These are phyloP conservation scores for Microtus oregoni DNA, from an alignment of 2,113 vertebrate species.

Conservation along the genomic window DNA sequence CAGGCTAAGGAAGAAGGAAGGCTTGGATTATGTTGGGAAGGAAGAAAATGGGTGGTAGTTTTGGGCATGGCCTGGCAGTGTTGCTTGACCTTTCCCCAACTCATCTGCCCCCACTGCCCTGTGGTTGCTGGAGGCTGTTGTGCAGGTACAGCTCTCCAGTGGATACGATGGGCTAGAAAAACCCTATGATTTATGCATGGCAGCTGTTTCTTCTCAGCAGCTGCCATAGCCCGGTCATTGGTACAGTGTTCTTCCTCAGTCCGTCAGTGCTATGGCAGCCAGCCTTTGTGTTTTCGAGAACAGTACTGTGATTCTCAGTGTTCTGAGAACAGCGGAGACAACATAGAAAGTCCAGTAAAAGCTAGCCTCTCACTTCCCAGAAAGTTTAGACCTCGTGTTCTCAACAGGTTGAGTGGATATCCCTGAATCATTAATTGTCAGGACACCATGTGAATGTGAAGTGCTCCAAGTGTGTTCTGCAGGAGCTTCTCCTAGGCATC, in stretches of 20 bases:
- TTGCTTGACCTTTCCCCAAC: not conserved
- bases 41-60: not conserved
- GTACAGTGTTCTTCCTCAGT: conserved; percentile 68
- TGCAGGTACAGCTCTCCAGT: conserved; percentile 79
- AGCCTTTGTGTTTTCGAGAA: not conserved
- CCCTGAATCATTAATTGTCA: not conserved
- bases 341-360: not conserved
- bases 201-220: conserved; percentile 74
- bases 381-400: conserved; percentile 28
- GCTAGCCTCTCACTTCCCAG: not conserved
- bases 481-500: not conserved
- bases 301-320: not conserved
- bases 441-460: not conserved
- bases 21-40: not conserved
- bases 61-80: not conserved
- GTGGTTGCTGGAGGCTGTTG: conserved; percentile 86
- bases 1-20: not conserved
- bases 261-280: not conserved
- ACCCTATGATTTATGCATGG: conserved; percentile 86
- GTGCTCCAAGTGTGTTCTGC: not conserved
- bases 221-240: conserved; percentile 86
- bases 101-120: conserved; percentile 65
- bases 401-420: not conserved
- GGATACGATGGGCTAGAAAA: conserved; percentile 83
- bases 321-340: not conserved